Evolutionary conservation across 1,140 invertebrate species (phyloP).

Genomic region (Chelonus insularis): DNA sequence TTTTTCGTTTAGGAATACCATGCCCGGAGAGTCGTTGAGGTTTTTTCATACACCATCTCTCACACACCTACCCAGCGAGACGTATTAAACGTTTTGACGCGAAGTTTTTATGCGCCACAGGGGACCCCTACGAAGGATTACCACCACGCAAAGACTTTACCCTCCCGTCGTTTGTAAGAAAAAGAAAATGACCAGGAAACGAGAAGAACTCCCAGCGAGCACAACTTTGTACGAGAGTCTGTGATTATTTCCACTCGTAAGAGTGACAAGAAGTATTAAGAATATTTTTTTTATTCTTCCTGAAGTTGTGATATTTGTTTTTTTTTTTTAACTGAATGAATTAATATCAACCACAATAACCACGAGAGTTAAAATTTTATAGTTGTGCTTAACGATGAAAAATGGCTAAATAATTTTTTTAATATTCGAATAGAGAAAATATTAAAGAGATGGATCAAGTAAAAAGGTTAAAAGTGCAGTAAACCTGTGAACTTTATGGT

Average conservation of each 20-base stretch:
- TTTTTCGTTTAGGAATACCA: constrained; percentile 9
- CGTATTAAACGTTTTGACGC: constrained; percentile 25
- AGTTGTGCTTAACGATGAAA: too few species aligned
- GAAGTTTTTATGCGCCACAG: constrained; percentile 23
- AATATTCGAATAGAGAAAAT: too few species aligned
- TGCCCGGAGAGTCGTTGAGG: constrained; percentile 10
- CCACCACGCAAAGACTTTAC: neutral
- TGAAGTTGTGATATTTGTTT: too few species aligned
- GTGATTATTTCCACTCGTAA: neutral
- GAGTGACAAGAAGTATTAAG: too few species aligned
- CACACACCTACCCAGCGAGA: neutral
- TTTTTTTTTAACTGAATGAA: too few species aligned
- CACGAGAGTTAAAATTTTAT: too few species aligned
- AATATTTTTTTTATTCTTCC: too few species aligned
- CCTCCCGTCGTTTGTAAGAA: constrained; percentile 2
- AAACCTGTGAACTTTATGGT: too few species aligned
- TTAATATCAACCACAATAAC: too few species aligned
- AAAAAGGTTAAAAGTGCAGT: too few species aligned
- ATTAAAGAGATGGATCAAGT: too few species aligned
- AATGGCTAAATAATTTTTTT: too few species aligned
- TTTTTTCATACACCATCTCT: constrained; percentile 9
- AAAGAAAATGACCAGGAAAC: constrained; percentile 10
- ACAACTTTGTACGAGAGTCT: neutral
- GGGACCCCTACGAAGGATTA: constrained; percentile 10
- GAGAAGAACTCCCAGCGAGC: neutral